Evolutionary conservation across 2,113 vertebrate species (phyloP).

Genomic region (Paedocypris sp.): DNA sequence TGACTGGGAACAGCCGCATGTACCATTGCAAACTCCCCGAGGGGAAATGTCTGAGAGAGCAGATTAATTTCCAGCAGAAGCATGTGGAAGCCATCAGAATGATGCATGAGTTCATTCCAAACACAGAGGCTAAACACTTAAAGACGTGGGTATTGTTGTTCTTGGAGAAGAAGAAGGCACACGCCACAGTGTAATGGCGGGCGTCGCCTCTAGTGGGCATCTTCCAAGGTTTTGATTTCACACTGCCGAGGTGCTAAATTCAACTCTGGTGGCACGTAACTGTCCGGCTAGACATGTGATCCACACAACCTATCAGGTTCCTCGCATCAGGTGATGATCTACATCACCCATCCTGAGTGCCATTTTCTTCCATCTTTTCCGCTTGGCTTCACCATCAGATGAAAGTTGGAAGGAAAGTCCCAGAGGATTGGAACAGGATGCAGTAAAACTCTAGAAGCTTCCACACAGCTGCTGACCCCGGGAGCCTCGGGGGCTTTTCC

Average conservation of each 20-base stretch:
- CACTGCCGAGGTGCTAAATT: no score
- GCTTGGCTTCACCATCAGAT: background rate
- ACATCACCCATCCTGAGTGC: no score
- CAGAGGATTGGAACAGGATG: background rate
- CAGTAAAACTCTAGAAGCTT: conserved; percentile 10
- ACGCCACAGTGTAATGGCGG: background rate
- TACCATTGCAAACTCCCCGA: conserved; percentile 28
- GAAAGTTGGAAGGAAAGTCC: conserved; percentile 7
- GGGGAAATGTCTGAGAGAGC: conserved; percentile 30
- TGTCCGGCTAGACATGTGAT: no score
- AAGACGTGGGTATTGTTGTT: background rate
- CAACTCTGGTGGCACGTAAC: no score
- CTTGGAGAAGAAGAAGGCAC: background rate
- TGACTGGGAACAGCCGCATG: no score
- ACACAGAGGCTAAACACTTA: conserved; percentile 24
- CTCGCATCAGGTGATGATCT: no score
- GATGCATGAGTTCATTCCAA: conserved; percentile 40
- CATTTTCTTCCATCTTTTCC: no score
- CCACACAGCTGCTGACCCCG: conserved; percentile 5
- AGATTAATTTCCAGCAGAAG: conserved; percentile 29
- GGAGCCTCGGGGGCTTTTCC: background rate
- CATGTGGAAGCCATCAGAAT: conserved; percentile 38
- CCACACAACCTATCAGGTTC: no score
- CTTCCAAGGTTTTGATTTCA: background rate
- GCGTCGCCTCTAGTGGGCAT: background rate